These are phyloP conservation scores for Muscicapa striata DNA, from an alignment of 2,797 vertebrate species.

Conservation along the genomic window DNA sequence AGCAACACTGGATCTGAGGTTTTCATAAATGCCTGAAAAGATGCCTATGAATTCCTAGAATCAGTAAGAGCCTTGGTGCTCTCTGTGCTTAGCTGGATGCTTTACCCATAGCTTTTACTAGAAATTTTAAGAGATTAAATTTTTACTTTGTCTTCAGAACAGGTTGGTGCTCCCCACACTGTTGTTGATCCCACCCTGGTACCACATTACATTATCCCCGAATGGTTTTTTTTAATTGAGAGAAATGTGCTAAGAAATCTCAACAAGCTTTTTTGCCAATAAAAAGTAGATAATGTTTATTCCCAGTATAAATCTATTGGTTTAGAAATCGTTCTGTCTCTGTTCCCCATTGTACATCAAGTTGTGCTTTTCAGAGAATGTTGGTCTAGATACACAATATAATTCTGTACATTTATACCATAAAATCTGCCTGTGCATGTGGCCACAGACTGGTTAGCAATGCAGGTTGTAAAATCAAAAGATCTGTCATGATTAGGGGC, in stretches of 20 bases:
- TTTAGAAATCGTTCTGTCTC: background rate
- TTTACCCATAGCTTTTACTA: background rate
- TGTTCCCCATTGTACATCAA: background rate
- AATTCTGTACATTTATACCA: background rate
- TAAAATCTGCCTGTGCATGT: background rate
- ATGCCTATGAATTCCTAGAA: background rate
- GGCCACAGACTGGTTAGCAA: background rate
- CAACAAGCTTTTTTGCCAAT: background rate
- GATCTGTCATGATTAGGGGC: background rate
- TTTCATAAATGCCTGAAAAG: background rate
- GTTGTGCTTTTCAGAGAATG: background rate
- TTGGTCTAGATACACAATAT: background rate
- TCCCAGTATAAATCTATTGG: background rate
- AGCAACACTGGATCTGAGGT: background rate
- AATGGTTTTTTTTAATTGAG: background rate
- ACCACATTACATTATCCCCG: background rate
- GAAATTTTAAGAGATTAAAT: background rate
- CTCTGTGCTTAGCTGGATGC: background rate
- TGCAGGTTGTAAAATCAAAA: background rate
- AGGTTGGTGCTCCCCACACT: background rate
- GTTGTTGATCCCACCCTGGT: background rate
- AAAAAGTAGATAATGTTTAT: background rate
- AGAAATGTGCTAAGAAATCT: background rate
- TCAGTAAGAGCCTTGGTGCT: background rate
- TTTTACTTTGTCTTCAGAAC: background rate